Percentiles rank a stretch among this genome's conserved stretches.
Evolutionary conservation across 2,797 vertebrate genomes (phyloP).

Genomic region (Lacerta viridis): DNA sequence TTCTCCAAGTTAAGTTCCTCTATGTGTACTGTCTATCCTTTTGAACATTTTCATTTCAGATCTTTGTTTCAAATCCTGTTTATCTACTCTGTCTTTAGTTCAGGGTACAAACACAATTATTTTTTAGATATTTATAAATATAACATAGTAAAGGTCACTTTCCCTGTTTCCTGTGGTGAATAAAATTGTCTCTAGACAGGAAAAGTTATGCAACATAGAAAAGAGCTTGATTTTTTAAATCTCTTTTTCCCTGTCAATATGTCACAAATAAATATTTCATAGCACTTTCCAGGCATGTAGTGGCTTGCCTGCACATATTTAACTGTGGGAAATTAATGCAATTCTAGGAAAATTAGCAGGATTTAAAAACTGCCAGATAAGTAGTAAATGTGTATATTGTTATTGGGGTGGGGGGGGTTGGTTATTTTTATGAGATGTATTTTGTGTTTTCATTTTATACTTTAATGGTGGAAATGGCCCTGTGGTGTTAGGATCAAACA

Average conservation of each 20-base stretch:
- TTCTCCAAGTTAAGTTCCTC: background rate
- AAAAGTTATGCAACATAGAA: background rate
- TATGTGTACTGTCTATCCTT: background rate
- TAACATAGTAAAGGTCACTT: background rate
- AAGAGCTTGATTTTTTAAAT: background rate
- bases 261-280: background rate
- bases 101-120: background rate
- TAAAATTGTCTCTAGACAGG: background rate
- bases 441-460: too few relatives aligned
- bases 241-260: background rate
- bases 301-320: background rate
- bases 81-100: background rate
- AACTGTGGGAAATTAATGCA: background rate
- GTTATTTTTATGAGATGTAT: too few relatives aligned
- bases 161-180: background rate
- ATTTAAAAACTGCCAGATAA: conserved; percentile 1
- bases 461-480: too few relatives aligned
- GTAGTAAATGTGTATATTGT: background rate
- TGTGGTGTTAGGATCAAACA: too few relatives aligned
- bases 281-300: background rate
- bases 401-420: too few relatives aligned
- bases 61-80: conserved; percentile 7
- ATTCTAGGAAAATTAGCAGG: background rate
- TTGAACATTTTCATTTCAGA: background rate
- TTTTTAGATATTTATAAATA: background rate